Evolutionary conservation across 2,888 invertebrate species (phyloP).

Genomic region (Anorthoa munda): DNA sequence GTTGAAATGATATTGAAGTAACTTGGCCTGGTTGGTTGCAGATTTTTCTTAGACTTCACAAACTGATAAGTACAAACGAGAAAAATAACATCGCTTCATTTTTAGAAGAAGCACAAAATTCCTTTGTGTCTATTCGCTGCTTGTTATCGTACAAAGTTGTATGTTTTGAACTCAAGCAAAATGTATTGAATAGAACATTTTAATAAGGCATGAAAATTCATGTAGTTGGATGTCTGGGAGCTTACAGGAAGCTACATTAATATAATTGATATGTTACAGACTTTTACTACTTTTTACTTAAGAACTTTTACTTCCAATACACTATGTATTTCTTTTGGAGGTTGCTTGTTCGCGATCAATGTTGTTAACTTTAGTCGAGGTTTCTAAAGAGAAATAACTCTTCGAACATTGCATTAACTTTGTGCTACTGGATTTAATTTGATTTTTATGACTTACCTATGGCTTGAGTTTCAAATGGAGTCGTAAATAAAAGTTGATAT

Average conservation of each 20-base stretch:
- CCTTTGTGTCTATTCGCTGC: constrained; percentile 11
- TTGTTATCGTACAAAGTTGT: constrained; percentile 47
- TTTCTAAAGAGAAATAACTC: constrained; percentile 26
- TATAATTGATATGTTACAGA: neutral
- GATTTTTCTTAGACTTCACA: no score
- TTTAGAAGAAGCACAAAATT: constrained; percentile 7
- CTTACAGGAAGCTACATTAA: constrained; percentile 2
- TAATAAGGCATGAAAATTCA: constrained; percentile 9
- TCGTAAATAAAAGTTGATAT: no score
- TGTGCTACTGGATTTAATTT: neutral
- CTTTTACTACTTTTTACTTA: neutral
- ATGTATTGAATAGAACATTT: constrained; percentile 42
- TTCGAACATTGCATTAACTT: constrained; percentile 15
- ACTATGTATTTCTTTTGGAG: constrained; percentile 8
- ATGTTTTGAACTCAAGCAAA: constrained; percentile 5
- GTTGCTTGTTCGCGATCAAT: constrained; percentile 17
- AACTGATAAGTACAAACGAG: no score
- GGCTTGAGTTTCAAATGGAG: neutral
- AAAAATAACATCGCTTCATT: neutral
- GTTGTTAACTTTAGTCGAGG: constrained; percentile 11
- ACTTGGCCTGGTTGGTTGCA: no score
- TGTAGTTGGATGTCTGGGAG: neutral
- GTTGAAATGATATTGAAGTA: neutral
- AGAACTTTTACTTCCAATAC: neutral
- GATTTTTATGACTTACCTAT: neutral